Base-by-base conservation (phyloP, 2,888 invertebrate genomes). In the Drosophila macrothrix region DNA sequence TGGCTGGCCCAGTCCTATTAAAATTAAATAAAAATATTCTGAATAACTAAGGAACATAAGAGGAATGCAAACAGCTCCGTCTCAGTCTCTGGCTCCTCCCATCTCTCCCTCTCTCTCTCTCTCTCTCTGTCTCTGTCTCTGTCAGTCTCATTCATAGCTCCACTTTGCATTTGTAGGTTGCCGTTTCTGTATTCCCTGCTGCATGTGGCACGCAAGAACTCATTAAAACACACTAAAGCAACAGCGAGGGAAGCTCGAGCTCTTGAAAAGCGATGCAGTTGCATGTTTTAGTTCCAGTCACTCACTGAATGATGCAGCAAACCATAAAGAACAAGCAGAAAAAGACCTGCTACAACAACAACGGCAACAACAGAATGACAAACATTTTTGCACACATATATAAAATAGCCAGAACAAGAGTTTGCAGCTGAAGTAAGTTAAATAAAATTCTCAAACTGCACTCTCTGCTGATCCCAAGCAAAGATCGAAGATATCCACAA, bases 131-230 rank as follows among this genome's bases (percentile, higher is more conserved):
- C 61, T 35, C 54, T n/a, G 31, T 19, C 10, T 37, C 52, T 16
- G 22, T 22, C 29, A 35, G 35, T 22, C 61, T 35, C 54, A 29
- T 28, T 50, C 22, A 14, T 12, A 25, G 63, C 71, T 73, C 31
- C 73, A 76, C 69, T 82, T 78, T 82, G 80, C 83, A 76, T 80
- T 82, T 55, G 74, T 35, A 46, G 58, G 39, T 55, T 56, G 61
- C 46, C 55, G 54, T 54, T 68, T 56, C 58, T 58, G 70, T 58
- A 73, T 73, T 68, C 56, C 37, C 49, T 56, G 75, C 69, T 83
- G 84, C 88, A 84, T 84, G 88, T 88, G 85, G 88, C 84, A 84
- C 84, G 88, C 84, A 88, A 84, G 86, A 88, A 74, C 79, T 80
- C 84, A 82, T 82, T 84, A 75, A 83, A 78, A 73, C 71, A 73